These are phyloP conservation scores for Hassar affinis DNA, from an alignment of 2,113 vertebrate species.

Conservation along the genomic window DNA sequence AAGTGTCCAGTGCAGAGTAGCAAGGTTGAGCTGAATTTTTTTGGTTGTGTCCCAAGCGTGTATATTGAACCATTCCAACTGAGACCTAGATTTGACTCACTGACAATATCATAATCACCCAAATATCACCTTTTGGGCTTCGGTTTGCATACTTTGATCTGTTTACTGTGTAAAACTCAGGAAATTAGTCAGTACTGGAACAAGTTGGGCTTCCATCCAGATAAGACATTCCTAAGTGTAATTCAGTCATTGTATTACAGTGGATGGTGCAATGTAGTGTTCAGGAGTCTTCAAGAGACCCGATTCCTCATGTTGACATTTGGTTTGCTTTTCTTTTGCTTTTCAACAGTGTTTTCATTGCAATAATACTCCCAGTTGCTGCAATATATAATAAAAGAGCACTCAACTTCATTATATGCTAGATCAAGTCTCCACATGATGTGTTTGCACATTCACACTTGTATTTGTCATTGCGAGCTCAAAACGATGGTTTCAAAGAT, in stretches of 20 bases:
- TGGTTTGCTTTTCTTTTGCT: conserved; percentile 15
- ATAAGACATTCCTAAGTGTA: conserved; percentile 49
- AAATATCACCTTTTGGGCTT: conserved; percentile 17
- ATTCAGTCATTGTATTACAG: conserved; percentile 51
- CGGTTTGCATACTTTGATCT: conserved; percentile 27
- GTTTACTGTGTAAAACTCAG: conserved; percentile 31
- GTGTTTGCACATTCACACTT: neutral
- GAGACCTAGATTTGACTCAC: neutral
- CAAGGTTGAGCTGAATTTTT: neutral
- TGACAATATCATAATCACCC: neutral
- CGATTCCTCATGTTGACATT: conserved; percentile 15
- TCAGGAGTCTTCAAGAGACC: conserved; percentile 40
- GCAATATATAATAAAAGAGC: neutral
- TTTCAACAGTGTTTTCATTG: conserved; percentile 39
- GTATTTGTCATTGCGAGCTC: neutral
- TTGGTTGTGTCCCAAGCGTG: neutral
- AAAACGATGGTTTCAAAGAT: neutral
- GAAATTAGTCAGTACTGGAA: conserved; percentile 50
- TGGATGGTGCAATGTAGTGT: conserved; percentile 39
- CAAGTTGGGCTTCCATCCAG: conserved; percentile 46
- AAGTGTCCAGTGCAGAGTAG: neutral
- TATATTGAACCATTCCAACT: neutral
- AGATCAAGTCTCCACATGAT: conserved; percentile 3
- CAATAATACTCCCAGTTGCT: neutral
- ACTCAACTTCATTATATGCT: neutral